Evolutionary conservation across 2,888 invertebrate genomes (phyloP).

Genomic region (Andrena marginata): DNA sequence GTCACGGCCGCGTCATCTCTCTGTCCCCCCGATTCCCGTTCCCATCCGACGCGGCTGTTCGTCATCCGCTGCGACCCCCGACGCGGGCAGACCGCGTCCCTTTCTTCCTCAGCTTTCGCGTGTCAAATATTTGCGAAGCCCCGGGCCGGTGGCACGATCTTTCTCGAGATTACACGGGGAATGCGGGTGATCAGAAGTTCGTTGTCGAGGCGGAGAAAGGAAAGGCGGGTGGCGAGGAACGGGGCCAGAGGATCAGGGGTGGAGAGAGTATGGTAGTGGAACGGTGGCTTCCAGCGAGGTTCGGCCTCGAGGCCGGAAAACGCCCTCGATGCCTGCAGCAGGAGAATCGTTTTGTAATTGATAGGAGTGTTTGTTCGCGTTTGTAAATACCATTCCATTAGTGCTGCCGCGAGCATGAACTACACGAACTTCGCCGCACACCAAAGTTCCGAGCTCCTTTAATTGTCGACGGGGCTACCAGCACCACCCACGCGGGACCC

Average conservation of each 20-base stretch:
- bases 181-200: constrained; percentile 84
- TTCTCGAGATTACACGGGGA: constrained; percentile 71
- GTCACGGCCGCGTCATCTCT: constrained; percentile 42
- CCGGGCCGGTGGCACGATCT: constrained; percentile 59
- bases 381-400: constrained; percentile 81
- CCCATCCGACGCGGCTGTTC: constrained; percentile 28
- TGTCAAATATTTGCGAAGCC: constrained; percentile 79
- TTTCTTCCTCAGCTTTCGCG: constrained; percentile 66
- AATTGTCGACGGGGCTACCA: constrained; percentile 26
- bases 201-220: constrained; percentile 47
- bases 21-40: constrained; percentile 47
- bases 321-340: constrained; percentile 52
- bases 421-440: constrained; percentile 65
- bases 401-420: constrained; percentile 66
- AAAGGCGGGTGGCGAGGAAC: constrained; percentile 1
- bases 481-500: constrained; percentile 9
- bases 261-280: constrained; percentile 4
- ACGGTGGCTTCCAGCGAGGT: constrained; percentile 23
- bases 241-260: neutral
- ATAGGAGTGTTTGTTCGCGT: constrained; percentile 80
- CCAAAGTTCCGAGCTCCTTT: constrained; percentile 64
- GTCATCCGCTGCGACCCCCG: constrained; percentile 35
- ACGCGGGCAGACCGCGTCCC: constrained; percentile 48
- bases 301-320: constrained; percentile 54
- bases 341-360: constrained; percentile 80